These are phyloP conservation scores for Bufo bufo DNA, from an alignment of 2,113 vertebrate species.

Conservation along the genomic window DNA sequence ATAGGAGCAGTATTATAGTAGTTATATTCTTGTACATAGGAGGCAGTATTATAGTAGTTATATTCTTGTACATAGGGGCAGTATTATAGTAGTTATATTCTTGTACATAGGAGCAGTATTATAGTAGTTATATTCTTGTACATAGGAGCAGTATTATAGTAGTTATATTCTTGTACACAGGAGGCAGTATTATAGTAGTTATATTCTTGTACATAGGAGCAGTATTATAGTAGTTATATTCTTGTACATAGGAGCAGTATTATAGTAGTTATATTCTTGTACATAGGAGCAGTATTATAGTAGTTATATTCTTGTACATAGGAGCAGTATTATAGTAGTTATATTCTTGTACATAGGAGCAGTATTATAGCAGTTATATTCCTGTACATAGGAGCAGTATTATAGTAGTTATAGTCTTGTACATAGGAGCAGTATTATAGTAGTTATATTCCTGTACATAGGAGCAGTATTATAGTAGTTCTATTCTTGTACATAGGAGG, in stretches of 20 bases:
- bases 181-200: background rate
- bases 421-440: background rate
- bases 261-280: constrained; percentile 13
- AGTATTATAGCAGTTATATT: constrained; percentile 5
- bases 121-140: constrained; percentile 9
- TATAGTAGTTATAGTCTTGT: constrained; percentile 4
- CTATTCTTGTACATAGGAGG: background rate
- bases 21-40: background rate
- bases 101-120: background rate
- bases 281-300: background rate
- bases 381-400: constrained; percentile 1
- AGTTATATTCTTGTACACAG: background rate
- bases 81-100: too few species aligned
- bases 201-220: constrained; percentile 9
- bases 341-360: constrained; percentile 5
- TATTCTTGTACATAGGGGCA: background rate
- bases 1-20: background rate
- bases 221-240: constrained; percentile 6
- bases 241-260: constrained; percentile 4
- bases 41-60: background rate
- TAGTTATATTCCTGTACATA: constrained; percentile 8
- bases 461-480: constrained; percentile 8
- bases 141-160: background rate
- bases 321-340: constrained; percentile 8
- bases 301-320: background rate